These are phyloP conservation scores for Bungarus multicinctus DNA, from an alignment of 2,113 vertebrate genomes.

Conservation along the genomic window DNA sequence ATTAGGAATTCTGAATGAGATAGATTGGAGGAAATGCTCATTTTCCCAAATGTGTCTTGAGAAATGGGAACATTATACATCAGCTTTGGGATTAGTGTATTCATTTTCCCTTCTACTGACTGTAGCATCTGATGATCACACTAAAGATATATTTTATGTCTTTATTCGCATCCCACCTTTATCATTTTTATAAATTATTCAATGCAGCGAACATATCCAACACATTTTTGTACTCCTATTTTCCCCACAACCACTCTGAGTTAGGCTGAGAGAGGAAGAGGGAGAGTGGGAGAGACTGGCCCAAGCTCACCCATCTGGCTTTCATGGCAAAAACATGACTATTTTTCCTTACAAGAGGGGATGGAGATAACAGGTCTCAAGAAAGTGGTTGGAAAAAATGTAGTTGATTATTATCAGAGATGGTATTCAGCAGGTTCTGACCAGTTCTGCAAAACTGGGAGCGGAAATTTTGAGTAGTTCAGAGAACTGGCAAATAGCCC, in stretches of 20 bases:
- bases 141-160: not conserved
- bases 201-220: not conserved
- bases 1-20: not conserved
- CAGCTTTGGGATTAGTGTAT: not conserved
- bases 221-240: too few species aligned
- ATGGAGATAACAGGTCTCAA: not conserved
- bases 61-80: not conserved
- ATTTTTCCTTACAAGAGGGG: not conserved
- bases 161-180: not conserved
- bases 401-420: not conserved
- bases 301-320: not conserved
- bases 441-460: too few species aligned
- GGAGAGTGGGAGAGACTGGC: not conserved
- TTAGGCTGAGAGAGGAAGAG: too few species aligned
- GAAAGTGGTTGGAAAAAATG: not conserved
- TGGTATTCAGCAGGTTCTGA: too few species aligned
- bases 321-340: not conserved
- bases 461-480: too few species aligned
- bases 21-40: not conserved
- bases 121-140: not conserved
- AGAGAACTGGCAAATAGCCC: too few species aligned
- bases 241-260: too few species aligned
- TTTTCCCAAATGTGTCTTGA: not conserved
- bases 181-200: not conserved
- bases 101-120: not conserved